Evolutionary conservation across 2,113 vertebrate species (phyloP), one percentile per base, ranked within the genome.

Genomic region (Eptesicus fuscus): DNA sequence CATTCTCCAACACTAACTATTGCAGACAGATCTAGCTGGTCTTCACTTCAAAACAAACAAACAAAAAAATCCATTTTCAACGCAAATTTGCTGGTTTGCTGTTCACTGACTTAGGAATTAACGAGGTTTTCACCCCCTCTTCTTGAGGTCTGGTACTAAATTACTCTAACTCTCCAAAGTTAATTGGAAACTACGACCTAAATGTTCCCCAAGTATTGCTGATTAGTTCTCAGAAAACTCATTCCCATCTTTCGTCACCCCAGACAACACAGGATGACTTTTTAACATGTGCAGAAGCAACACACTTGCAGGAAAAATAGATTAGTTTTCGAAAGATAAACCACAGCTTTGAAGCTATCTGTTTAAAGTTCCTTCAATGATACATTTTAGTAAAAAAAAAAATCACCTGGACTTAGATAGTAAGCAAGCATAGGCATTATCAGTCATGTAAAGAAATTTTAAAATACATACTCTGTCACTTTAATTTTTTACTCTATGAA

Each of bases 141-240:
- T 96, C 91, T 84, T 88, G 95, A 97, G 93, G 89, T 96, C 93
- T 97, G 87, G 88, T 95, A 95, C 59, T 88, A 93, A 96, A 97
- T 96, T 96, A 97, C 79, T 93, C 85, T 86, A 91, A 96, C 92
- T 95, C 96, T 92, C 86, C 73, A 95, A 79, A 97, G 96, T 96
- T 97, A 95, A 97, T 97, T 96, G 87, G 86, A 97, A 97, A 97
- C 88, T 67, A 96, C 0, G 91, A 97, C 95, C 95, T 96, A 97
- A 97, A 96, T 95, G 95, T 97, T 96, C 85, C 88, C 91, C 84
- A 96, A 94, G 79, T 97, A 97, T 84, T 96, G 83, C 95, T 97
- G 96, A 96, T 97, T 96, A 95, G 80, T 97, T 98, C 93, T 93
- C 92, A 82, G 93, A 91, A 96, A 97, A 96, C 86, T 94, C 95